Evolutionary conservation across 37 sponge, comb jelly and placozoan species (phyloP), one percentile per base, ranked within the genome.

Genomic region (Theonella swinhoei): DNA sequence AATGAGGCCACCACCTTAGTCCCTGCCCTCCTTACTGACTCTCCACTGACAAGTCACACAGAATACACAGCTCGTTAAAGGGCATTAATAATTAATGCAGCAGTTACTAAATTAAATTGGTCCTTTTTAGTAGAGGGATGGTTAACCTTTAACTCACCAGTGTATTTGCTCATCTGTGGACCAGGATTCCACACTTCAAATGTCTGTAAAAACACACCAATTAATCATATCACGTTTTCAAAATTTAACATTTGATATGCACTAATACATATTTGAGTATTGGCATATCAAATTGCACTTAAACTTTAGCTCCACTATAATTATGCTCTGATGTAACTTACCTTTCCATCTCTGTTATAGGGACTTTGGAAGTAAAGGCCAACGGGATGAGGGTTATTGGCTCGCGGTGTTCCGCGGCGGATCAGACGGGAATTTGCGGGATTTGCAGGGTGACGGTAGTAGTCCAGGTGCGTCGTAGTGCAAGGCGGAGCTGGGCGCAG

Each of bases 151-250:
- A 29, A 41, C 64, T 39, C 54, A 81, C 81, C 68, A 34, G 58
- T 36, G 31, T 81, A 72, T 32, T 70, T 34, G 33, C 67, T 42
- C 72, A 70, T 70, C 7, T 36, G 43, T 22, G 81, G 81, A 38
- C 54, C 42, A 2, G 72, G 81, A 28, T 70, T 58, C 81, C 81
- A 81, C 19, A 81, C 68, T n/a, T 71, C 81, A 70, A 67, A 81
- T 67, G 62, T 36, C 81, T 81, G 81, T 47, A 47, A 7, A 47
- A 47, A 47, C 11, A 47, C 14, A 47, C 11, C 54, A 47, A 14
- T n/a, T n/a, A n/a, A n/a, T n/a, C n/a, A n/a, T n/a, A n/a, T n/a
- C n/a, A n/a, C n/a, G n/a, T n/a, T n/a, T n/a, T n/a, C n/a, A n/a
- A n/a, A n/a, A n/a, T n/a, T n/a, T n/a, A n/a, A n/a, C n/a, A n/a